Evolutionary conservation across 2,797 vertebrate genomes (phyloP), one percentile per base, ranked within the genome.

Genomic region (Allobates femoralis): DNA sequence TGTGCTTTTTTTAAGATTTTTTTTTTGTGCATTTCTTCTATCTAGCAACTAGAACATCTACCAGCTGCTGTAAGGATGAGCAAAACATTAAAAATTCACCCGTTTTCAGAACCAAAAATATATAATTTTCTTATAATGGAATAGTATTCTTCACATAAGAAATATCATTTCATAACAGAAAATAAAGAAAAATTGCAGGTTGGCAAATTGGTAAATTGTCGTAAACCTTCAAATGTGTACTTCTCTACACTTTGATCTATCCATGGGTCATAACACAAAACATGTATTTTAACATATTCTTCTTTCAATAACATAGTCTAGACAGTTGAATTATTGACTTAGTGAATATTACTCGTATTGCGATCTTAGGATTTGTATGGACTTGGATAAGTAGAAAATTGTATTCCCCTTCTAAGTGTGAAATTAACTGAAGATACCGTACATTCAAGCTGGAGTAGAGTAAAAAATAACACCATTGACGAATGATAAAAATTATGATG

Each of bases 381-480:
- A 12, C 19, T 14, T 71, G 67, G 34, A 41, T 12, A 41, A n/a
- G 21, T 21, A 71, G 11, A 71, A 41, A 69, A 37, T 69, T 37
- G 66, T 19, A 23, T 11, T 21, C 32, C 19, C 37, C 32, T 12
- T 34, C 2, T 11, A 18, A 37, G 32, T 19, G 32, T 21, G 74
- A 21, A 28, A 77, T 32, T 56, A 28, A 77, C 73, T 76, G 15
- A 18, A 56, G 75, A 77, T 8, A n/a, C n/a, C n/a, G n/a, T n/a
- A 53, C 67, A 23, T n/a, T 71, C 34, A 41, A 71, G 67, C 5
- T 56, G 28, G 6, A 32, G 15, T 34, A 23, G 53, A 41, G 46
- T 1, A 46, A 46, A 77, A 46, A 77, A 60, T 30, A 58, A 26
- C 19, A 32, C 37, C 83, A 84, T 84, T 84, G 82, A 62, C 82